Evolutionary conservation across 2,797 vertebrate species (phyloP).

Genomic region (Amblyopsis hoosieri): DNA sequence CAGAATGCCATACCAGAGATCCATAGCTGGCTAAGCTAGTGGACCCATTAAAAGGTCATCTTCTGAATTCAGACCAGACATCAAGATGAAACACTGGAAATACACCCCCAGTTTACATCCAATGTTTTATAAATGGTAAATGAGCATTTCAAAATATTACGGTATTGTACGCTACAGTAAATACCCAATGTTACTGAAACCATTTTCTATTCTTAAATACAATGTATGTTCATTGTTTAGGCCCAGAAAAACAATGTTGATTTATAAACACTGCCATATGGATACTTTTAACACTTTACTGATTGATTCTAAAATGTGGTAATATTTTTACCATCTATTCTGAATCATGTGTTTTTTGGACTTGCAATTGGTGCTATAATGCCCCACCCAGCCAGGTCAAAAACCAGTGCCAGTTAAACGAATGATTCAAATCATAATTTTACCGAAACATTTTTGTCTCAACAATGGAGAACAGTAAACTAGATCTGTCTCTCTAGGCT

Average conservation of each 20-base stretch:
- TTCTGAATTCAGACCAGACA: too few species aligned
- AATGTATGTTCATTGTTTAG: constrained; percentile 5
- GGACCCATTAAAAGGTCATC: constrained; percentile 36
- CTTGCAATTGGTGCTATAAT: constrained; percentile 42
- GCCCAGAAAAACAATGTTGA: constrained; percentile 41
- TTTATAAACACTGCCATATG: constrained; percentile 23
- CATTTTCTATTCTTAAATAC: background rate
- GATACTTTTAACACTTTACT: constrained; percentile 30
- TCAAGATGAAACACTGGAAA: too few species aligned
- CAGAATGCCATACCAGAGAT: constrained; percentile 37
- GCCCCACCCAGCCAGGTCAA: constrained; percentile 58
- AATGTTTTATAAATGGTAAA: too few species aligned
- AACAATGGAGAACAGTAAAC: constrained; percentile 22
- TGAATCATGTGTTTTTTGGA: constrained; percentile 60
- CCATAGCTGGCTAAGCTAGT: constrained; percentile 33
- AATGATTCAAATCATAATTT: constrained; percentile 59
- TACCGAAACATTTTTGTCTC: constrained; percentile 33
- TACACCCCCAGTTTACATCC: too few species aligned
- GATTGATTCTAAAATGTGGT: constrained; percentile 20
- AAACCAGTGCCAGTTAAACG: constrained; percentile 50
- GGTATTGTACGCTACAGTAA: background rate
- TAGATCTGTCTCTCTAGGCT: constrained; percentile 15
- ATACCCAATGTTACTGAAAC: constrained; percentile 44
- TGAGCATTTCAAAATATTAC: too few species aligned
- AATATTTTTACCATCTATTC: constrained; percentile 35